Base-by-base conservation (phyloP, 1,140 invertebrate genomes). In the Drosophila gunungcola region DNA sequence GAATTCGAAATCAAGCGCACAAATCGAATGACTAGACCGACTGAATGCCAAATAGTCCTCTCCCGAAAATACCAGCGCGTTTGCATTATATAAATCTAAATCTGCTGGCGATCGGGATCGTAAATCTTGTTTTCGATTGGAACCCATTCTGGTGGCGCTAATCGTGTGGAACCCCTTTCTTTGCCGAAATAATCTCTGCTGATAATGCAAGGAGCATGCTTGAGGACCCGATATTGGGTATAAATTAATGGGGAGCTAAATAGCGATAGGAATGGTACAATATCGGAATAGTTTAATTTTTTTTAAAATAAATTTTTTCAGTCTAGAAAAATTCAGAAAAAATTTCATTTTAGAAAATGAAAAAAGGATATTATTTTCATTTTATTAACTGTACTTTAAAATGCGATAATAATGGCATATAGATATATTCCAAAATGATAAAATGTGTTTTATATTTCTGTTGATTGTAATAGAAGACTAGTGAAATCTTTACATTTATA, bases 11-110 rank as follows among this genome's bases (percentile, higher is more conserved):
- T 51, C 41, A 21, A 34, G 39, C 68, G 52, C 60, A 41, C 57
- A 43, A 42, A 64, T 74, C 72, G 45, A 27, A 57, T 41, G 53
- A 56, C 53, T 64, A 16, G 34, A 10, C 21, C 10, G 57, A 64
- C 73, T 69, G 73, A 79, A 69, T 55, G 68, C 76, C 46, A 53
- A 80, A 51, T 57, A 64, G 27, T 75, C 42, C 53, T 58, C 56
- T 72, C 52, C 21, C 10, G 2, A 32, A 43, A 13, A 63, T 27
- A 38, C 25, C 29, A 51, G 6, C 73, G 58, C 63, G 56, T 79
- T 86, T 51, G 48, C 58, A 62, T 88, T 86, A 86, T 86, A 86
- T 88, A 86, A 88, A 86, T 88, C 83, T 65, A 61, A 75, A 72
- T 74, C 43, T 41, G 41, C 64, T 65, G 73, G 68, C 57, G 27